Percentiles rank a stretch among this genome's conserved stretches.
Evolutionary conservation across 2,797 vertebrate genomes (phyloP).

Genomic region (Crocidura indochinensis): DNA sequence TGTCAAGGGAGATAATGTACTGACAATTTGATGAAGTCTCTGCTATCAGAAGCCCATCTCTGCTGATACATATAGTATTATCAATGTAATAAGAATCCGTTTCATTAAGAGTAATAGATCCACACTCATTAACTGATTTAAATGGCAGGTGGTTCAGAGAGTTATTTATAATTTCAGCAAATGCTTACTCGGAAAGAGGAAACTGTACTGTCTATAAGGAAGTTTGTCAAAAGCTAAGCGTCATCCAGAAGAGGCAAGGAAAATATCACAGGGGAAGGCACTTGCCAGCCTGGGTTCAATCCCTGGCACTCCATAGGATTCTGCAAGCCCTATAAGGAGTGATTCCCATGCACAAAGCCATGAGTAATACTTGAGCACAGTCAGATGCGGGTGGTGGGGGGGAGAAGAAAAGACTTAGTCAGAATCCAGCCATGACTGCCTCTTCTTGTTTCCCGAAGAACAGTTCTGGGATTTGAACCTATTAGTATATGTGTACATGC

Average conservation of each 20-base stretch:
- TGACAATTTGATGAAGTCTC: background rate
- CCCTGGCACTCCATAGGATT: too few species aligned
- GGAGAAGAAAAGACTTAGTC: too few species aligned
- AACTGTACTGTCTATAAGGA: background rate
- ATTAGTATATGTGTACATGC: background rate
- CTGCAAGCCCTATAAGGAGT: too few species aligned
- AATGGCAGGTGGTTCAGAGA: constrained; percentile 20
- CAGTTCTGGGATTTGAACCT: background rate
- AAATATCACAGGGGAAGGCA: too few species aligned
- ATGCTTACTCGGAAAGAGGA: constrained; percentile 43
- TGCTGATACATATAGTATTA: background rate
- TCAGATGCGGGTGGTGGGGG: too few species aligned
- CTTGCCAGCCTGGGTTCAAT: too few species aligned
- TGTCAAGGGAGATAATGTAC: background rate
- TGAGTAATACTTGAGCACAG: too few species aligned
- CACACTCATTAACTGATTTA: constrained; percentile 64
- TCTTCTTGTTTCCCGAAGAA: background rate
- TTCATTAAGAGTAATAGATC: constrained; percentile 53
- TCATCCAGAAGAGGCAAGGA: too few species aligned
- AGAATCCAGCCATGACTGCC: background rate
- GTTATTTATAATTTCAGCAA: constrained; percentile 63
- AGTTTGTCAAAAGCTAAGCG: constrained; percentile 44
- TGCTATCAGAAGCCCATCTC: background rate
- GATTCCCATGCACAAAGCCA: too few species aligned
- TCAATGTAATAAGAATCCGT: constrained; percentile 44